A percentile compares a stretch with the other conserved stretches of the same genome.
Evolutionary conservation across 2,797 vertebrate genomes (phyloP).

Genomic region (Danio tinwini): DNA sequence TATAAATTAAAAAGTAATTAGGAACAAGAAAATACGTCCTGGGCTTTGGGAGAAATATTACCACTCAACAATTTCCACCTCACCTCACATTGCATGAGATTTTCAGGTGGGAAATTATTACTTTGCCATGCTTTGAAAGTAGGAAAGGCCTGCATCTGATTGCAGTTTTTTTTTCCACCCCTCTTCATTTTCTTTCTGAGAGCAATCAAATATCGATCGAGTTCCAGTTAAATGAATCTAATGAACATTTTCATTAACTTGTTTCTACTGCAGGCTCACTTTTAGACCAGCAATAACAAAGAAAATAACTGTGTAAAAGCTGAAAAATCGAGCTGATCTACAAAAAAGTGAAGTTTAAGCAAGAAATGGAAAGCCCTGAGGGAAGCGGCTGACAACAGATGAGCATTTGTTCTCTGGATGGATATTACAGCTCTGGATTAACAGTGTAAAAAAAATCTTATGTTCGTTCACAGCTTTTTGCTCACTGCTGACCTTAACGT

Average conservation of each 20-base stretch:
- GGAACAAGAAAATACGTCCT: background rate
- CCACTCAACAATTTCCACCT: background rate
- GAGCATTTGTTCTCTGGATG: constrained; percentile 31
- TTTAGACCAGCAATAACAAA: constrained; percentile 30
- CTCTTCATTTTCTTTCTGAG: constrained; percentile 51
- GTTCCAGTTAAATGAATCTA: constrained; percentile 60
- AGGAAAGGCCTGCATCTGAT: constrained; percentile 41
- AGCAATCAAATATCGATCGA: constrained; percentile 61
- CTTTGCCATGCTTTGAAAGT: constrained; percentile 3
- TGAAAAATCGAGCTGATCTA: background rate
- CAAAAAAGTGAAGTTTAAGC: constrained; percentile 16
- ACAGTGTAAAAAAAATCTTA: constrained; percentile 29
- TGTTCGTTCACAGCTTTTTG: constrained; percentile 27
- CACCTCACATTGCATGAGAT: background rate
- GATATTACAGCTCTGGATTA: constrained; percentile 27
- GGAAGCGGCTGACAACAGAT: constrained; percentile 1
- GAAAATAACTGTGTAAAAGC: background rate
- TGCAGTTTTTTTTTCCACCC: constrained; percentile 39
- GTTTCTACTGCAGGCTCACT: constrained; percentile 42
- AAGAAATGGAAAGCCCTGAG: constrained; percentile 37
- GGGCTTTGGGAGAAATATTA: background rate
- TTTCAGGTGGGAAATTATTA: constrained; percentile 16
- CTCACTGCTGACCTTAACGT: constrained; percentile 31
- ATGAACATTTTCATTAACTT: constrained; percentile 66
- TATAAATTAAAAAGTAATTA: background rate